These are phyloP conservation scores for Argyra leucocephala DNA, from an alignment of 2,888 invertebrate species.

Conservation along the genomic window DNA sequence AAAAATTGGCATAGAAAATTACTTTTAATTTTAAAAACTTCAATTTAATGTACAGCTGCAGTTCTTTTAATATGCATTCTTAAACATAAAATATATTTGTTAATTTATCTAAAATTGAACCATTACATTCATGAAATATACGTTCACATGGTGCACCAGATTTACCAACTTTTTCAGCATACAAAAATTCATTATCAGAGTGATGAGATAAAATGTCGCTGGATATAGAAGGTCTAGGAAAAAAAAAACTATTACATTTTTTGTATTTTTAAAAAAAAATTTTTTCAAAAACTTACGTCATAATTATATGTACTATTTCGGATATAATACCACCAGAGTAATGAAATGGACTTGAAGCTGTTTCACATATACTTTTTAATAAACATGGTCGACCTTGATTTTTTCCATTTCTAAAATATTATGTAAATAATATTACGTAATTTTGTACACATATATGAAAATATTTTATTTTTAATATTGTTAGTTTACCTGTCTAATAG, in stretches of 20 bases:
- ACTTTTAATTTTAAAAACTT: too few relatives aligned
- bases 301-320: slow-evolving; percentile 60
- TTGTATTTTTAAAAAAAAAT: slow-evolving; percentile 11
- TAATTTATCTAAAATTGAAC: slow-evolving; percentile 35
- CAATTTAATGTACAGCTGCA: too few relatives aligned
- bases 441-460: too few relatives aligned
- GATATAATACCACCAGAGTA: slow-evolving; percentile 59
- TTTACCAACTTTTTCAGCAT: slow-evolving; percentile 60
- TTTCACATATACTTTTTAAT: slow-evolving; percentile 62
- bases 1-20: too few relatives aligned
- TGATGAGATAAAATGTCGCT: slow-evolving; percentile 54
- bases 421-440: not conserved
- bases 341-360: slow-evolving; percentile 55
- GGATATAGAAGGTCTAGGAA: slow-evolving; percentile 58
- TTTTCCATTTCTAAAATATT: not conserved
- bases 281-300: slow-evolving; percentile 56
- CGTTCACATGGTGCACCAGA: slow-evolving; percentile 34
- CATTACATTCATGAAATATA: slow-evolving; percentile 34
- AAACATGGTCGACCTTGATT: slow-evolving; percentile 54
- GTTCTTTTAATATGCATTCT: not conserved
- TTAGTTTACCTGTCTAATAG: slow-evolving; percentile 48
- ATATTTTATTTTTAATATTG: not conserved
- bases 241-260: not conserved
- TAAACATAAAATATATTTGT: slow-evolving; percentile 26
- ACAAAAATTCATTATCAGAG: slow-evolving; percentile 61